Evolutionary conservation across 2,888 invertebrate species (phyloP).

Genomic region (Octonoba sinensis): DNA sequence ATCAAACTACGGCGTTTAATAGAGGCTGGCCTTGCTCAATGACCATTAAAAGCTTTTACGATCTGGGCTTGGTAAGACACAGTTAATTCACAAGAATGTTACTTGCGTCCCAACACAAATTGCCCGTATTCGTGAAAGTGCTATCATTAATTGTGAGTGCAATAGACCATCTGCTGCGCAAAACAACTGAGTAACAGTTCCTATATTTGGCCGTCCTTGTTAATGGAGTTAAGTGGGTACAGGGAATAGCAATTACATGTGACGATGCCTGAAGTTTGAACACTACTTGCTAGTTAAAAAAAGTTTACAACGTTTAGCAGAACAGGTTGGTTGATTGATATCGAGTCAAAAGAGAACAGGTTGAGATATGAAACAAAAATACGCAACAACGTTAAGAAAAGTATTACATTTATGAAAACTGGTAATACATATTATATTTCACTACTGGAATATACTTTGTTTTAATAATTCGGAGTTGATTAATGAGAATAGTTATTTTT

Average conservation of each 20-base stretch:
- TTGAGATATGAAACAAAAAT: too few relatives aligned
- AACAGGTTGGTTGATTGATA: too few relatives aligned
- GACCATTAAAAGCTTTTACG: constrained; percentile 49
- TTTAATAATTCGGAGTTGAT: too few relatives aligned
- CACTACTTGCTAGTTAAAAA: too few relatives aligned
- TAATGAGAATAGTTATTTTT: too few relatives aligned
- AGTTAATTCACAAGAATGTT: constrained; percentile 51
- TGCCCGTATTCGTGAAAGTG: constrained; percentile 48
- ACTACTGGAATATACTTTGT: too few relatives aligned
- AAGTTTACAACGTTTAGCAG: too few relatives aligned
- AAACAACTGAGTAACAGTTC: constrained; percentile 26
- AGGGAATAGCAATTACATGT: constrained; percentile 16
- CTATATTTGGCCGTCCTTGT: neutral
- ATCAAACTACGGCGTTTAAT: constrained; percentile 40
- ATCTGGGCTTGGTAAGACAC: constrained; percentile 21
- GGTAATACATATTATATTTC: too few relatives aligned
- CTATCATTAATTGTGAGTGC: constrained; percentile 50
- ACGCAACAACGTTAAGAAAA: too few relatives aligned
- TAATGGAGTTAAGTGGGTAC: constrained; percentile 43
- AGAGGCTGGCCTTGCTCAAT: constrained; percentile 31
- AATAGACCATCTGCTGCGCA: constrained; percentile 52
- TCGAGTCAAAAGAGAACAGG: too few relatives aligned
- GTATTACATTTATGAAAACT: too few relatives aligned
- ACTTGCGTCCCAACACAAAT: constrained; percentile 41
- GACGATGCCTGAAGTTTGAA: too few relatives aligned